Percentiles rank a stretch among this genome's conserved stretches.
phyloP scores from a whole-genome alignment of 2,797 vertebrate species.

The Danio aesculapii region DNA sequence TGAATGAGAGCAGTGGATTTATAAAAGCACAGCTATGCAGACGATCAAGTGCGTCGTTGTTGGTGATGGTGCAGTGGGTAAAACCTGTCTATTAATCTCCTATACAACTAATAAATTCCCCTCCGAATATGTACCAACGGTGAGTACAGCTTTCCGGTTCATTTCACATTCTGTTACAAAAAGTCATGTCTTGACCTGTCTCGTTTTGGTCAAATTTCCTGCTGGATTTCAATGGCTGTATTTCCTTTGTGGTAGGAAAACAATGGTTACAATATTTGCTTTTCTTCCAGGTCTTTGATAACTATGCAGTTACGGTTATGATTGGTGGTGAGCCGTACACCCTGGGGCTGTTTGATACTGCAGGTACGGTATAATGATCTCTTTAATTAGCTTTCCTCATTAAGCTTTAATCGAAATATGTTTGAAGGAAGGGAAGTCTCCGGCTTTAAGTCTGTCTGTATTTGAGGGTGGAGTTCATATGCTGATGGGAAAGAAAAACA shows the following conservation, averaged over 20 bases:
- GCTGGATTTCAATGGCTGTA: background rate
- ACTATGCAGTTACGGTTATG: constrained; percentile 87
- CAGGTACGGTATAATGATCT: constrained; percentile 72
- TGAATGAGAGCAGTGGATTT: constrained; percentile 77
- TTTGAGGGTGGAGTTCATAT: background rate
- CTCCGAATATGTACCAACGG: constrained; percentile 85
- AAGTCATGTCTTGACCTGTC: background rate
- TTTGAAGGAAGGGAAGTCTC: background rate
- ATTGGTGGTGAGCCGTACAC: constrained; percentile 86
- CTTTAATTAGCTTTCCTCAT: background rate
- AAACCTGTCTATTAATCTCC: constrained; percentile 86
- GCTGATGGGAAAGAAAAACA: background rate
- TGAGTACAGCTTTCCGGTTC: constrained; percentile 64
- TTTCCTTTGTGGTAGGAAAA: background rate
- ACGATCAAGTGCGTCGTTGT: constrained; percentile 87
- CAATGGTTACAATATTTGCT: constrained; percentile 31
- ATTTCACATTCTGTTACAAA: background rate
- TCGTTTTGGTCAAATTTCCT: background rate
- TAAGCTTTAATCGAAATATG: background rate
- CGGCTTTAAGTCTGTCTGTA: background rate
- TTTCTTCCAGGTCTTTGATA: constrained; percentile 81
- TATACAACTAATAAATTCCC: constrained; percentile 88
- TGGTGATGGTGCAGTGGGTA: constrained; percentile 85
- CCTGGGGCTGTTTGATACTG: constrained; percentile 84
- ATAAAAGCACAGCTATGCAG: constrained; percentile 81